A percentile compares a stretch with the other conserved stretches of the same genome.
Evolutionary conservation across 2,888 invertebrate genomes (phyloP).

Genomic region (Chalcis sispes): DNA sequence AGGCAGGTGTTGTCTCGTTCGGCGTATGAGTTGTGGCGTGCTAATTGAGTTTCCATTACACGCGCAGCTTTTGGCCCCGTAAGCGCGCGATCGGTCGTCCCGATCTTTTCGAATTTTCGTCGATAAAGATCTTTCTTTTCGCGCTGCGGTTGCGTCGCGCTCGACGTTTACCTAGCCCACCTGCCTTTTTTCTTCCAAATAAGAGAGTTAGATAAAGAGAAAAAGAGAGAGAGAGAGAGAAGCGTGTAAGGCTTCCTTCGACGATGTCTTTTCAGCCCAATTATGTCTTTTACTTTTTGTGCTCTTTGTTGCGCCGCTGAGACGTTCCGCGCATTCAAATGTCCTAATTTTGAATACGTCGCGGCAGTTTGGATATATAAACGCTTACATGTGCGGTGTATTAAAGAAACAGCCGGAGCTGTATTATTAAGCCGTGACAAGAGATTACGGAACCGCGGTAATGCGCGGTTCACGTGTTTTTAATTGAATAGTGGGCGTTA

Average conservation of each 20-base stretch:
- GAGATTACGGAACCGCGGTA: slow-evolving; percentile 41
- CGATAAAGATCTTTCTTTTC: slow-evolving; percentile 54
- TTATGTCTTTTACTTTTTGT: slow-evolving; percentile 32
- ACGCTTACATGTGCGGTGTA: neutral
- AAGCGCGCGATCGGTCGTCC: slow-evolving; percentile 30
- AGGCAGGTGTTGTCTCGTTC: slow-evolving; percentile 47
- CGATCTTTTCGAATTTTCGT: neutral
- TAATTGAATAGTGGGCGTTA: slow-evolving; percentile 43
- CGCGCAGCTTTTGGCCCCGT: slow-evolving; percentile 12
- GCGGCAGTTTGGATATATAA: neutral
- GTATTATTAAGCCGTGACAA: slow-evolving; percentile 47
- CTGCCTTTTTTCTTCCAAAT: slow-evolving; percentile 44
- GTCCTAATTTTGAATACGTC: neutral
- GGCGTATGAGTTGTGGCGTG: slow-evolving; percentile 54
- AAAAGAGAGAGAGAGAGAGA: no score
- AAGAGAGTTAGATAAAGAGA: no score
- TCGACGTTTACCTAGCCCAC: no score
- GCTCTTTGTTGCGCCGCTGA: slow-evolving; percentile 16
- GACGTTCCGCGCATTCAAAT: slow-evolving; percentile 16
- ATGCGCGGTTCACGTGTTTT: slow-evolving; percentile 41
- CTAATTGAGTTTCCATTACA: slow-evolving; percentile 67
- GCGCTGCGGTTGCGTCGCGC: no score
- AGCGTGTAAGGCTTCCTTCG: neutral
- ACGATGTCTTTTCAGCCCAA: slow-evolving; percentile 16
- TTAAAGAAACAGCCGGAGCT: neutral